Conservation (phyloP, 2,797 vertebrate genomes). For the Sebastes itinus region DNA sequence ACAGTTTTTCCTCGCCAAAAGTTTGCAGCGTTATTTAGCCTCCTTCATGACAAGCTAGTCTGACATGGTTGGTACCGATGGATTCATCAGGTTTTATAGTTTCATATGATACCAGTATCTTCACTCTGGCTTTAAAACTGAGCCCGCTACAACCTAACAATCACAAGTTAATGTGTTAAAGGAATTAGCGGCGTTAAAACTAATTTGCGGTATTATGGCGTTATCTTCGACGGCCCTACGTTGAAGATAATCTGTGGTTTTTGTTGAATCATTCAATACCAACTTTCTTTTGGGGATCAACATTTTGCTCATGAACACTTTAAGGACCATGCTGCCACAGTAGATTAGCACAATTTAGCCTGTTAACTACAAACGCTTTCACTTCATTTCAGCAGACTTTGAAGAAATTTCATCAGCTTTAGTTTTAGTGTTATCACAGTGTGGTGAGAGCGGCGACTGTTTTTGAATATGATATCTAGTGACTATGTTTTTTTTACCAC, state of each 20-base stretch:
- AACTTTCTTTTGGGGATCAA: not conserved
- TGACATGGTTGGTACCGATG: too few relatives aligned
- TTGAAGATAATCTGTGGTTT: not conserved
- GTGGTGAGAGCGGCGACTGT: not conserved
- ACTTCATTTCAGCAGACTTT: not conserved
- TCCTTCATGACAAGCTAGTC: accelerated
- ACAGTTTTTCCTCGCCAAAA: too few relatives aligned
- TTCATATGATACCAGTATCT: too few relatives aligned
- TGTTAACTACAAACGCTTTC: not conserved
- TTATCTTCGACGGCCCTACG: too few relatives aligned
- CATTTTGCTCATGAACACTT: not conserved
- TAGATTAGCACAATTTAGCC: not conserved
- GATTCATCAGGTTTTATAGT: too few relatives aligned
- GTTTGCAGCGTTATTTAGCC: too few relatives aligned
- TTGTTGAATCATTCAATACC: not conserved
- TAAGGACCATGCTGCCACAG: not conserved
- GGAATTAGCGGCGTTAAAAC: too few relatives aligned
- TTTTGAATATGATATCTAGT: not conserved
- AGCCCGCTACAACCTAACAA: not conserved
- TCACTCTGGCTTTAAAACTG: too few relatives aligned
- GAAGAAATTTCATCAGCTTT: not conserved
- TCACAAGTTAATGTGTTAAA: too few relatives aligned
- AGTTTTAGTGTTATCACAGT: not conserved
- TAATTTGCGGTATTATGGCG: too few relatives aligned
- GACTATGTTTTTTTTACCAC: not conserved